Conservation (phyloP, 2,797 vertebrate genomes). For the Bucorvus abyssinicus region DNA sequence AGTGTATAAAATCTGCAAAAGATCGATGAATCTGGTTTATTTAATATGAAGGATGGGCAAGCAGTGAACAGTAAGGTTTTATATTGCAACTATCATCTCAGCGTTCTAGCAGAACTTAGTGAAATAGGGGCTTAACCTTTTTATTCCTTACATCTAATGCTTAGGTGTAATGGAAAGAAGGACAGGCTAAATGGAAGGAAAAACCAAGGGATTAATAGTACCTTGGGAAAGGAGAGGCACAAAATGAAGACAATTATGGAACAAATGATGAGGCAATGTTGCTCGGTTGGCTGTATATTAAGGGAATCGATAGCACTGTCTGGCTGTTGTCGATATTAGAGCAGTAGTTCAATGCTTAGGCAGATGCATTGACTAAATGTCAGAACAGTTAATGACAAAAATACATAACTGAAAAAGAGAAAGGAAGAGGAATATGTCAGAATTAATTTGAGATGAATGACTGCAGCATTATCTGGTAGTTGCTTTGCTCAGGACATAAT, state of each 20-base stretch:
- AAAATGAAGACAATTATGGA: not conserved
- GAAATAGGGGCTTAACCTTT: not conserved
- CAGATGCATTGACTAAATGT: not conserved
- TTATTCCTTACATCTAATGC: not conserved
- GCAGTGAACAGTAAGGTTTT: not conserved
- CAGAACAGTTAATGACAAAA: not conserved
- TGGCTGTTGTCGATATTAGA: not conserved
- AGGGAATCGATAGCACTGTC: not conserved
- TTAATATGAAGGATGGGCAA: not conserved
- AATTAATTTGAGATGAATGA: not conserved
- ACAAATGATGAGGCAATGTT: not conserved
- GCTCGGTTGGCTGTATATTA: not conserved
- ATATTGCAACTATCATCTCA: not conserved
- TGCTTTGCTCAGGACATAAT: not conserved
- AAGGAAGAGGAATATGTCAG: not conserved
- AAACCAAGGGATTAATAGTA: not conserved
- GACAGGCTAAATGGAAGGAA: not conserved
- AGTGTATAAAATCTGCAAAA: not conserved
- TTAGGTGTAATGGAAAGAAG: not conserved
- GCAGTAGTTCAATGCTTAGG: not conserved
- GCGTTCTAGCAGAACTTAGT: not conserved
- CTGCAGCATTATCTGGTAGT: not conserved
- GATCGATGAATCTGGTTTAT: not conserved
- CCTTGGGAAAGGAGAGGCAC: not conserved
- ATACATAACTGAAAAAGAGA: not conserved